These are phyloP conservation scores for Adelphocoris suturalis DNA, from an alignment of 2,888 invertebrate genomes.

Conservation along the genomic window DNA sequence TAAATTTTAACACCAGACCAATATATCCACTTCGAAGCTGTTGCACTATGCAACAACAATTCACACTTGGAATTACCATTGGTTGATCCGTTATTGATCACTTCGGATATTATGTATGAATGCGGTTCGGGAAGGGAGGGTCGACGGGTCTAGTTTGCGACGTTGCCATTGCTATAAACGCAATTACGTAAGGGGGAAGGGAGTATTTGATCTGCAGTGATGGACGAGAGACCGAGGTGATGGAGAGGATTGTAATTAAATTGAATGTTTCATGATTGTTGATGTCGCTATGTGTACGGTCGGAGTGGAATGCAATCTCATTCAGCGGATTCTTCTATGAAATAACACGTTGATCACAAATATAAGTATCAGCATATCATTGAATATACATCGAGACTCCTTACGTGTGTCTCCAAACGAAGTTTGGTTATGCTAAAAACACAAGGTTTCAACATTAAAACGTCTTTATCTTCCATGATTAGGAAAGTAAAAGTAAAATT, in stretches of 20 bases:
- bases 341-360: no score
- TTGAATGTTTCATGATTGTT: slow-evolving; percentile 44
- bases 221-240: background rate
- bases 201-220: slow-evolving; percentile 40
- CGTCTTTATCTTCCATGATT: no score
- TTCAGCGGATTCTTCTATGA: no score
- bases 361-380: no score
- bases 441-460: no score
- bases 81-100: slow-evolving; percentile 56
- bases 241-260: slow-evolving; percentile 49
- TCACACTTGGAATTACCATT: slow-evolving; percentile 55
- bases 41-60: slow-evolving; percentile 38
- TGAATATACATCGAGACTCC: no score
- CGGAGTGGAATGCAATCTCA: no score
- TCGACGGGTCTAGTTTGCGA: slow-evolving; percentile 22
- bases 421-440: no score
- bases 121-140: slow-evolving; percentile 4
- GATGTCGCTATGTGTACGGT: background rate
- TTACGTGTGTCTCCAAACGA: no score
- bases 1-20: background rate
- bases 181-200: slow-evolving; percentile 33
- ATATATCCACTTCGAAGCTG: background rate
- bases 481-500: no score
- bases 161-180: slow-evolving; percentile 54
- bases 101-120: slow-evolving; percentile 57